Evolutionary conservation across 2,888 invertebrate genomes (phyloP).

Genomic region (Pachydiplax longipennis): DNA sequence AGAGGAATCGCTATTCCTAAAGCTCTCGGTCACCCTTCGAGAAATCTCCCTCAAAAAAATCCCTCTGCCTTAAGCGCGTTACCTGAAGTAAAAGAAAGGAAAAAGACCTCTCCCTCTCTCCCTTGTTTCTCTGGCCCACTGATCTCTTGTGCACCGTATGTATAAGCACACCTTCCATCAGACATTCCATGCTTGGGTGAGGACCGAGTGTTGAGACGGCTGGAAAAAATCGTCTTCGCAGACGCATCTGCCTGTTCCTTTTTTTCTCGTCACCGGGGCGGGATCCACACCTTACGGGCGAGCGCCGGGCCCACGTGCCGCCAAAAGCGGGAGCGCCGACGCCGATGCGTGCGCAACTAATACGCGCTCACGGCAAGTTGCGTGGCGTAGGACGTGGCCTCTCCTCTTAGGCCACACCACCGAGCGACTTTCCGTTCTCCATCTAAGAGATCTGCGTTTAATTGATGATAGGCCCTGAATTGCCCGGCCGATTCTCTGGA

Average conservation of each 20-base stretch:
- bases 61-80: neutral
- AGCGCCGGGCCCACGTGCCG: neutral
- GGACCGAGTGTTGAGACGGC: neutral
- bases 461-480: too few species aligned
- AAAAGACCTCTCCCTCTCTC: neutral
- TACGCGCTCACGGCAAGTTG: neutral
- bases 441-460: neutral
- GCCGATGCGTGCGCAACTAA: neutral
- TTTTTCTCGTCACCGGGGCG: neutral
- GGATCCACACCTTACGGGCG: neutral
- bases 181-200: neutral
- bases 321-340: neutral
- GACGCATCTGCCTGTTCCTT: neutral
- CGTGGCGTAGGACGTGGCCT: neutral
- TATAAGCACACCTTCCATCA: neutral
- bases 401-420: neutral
- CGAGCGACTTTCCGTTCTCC: neutral
- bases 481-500: too few species aligned
- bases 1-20: neutral
- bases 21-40: neutral
- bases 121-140: neutral
- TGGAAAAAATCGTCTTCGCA: neutral
- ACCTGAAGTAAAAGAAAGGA: neutral
- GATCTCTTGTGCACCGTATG: neutral
- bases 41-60: neutral